Percentiles rank a stretch among this genome's conserved stretches.
Evolutionary conservation across 1,140 invertebrate genomes (phyloP).

Genomic region (Drosophila triauraria): DNA sequence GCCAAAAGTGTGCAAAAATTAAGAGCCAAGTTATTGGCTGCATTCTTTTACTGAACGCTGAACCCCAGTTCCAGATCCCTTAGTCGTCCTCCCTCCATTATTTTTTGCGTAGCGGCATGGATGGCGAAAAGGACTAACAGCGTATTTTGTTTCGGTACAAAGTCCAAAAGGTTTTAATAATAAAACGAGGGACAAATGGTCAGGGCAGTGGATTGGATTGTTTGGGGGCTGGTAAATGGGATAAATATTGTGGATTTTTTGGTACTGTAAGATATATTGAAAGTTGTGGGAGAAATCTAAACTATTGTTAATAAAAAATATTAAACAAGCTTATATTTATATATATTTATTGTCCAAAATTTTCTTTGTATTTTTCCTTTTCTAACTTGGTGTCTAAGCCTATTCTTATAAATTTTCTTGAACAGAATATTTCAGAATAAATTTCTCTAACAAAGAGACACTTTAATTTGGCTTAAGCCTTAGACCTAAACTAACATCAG

Average conservation of each 20-base stretch:
- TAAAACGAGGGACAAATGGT: conserved; percentile 31
- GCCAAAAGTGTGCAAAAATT: conserved; percentile 51
- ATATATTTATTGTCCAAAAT: too few relatives aligned
- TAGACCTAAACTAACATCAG: conserved; percentile 6
- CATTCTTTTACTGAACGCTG: conserved; percentile 10
- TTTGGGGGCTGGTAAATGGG: not conserved
- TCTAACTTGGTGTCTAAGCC: not conserved
- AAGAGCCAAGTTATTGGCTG: conserved; percentile 51
- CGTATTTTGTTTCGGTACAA: conserved; percentile 40
- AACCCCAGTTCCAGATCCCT: conserved; percentile 1
- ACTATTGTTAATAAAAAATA: not conserved
- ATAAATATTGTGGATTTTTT: not conserved
- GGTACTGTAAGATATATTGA: too few relatives aligned
- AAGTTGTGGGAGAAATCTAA: not conserved
- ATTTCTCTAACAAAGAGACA: too few relatives aligned
- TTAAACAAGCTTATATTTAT: not conserved
- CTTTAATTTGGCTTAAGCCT: conserved; percentile 7
- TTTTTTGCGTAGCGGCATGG: conserved; percentile 35
- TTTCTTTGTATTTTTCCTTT: not conserved
- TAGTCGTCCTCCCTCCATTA: conserved; percentile 3
- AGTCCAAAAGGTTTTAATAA: conserved; percentile 56
- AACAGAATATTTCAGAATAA: too few relatives aligned
- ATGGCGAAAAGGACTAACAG: conserved; percentile 20
- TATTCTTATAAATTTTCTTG: not conserved
- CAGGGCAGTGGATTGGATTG: not conserved